Percentiles rank a stretch among this genome's conserved stretches.
These are phyloP conservation scores for Zeugodacus cucurbitae DNA, from an alignment of 1,140 invertebrate genomes.

Conservation along the genomic window DNA sequence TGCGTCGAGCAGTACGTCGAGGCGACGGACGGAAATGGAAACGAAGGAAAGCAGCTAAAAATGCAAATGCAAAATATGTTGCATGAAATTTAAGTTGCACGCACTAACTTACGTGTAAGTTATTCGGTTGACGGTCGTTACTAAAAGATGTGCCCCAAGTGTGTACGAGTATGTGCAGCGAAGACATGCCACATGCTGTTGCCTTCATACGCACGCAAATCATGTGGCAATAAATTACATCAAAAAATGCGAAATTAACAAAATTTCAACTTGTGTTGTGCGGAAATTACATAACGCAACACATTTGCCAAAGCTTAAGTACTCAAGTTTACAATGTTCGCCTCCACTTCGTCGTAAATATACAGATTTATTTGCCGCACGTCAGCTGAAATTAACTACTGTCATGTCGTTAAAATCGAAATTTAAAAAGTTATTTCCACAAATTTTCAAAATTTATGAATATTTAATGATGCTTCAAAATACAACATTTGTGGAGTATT, in stretches of 20 bases:
- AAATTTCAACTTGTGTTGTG: neutral
- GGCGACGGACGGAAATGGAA: neutral
- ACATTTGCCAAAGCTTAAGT: neutral
- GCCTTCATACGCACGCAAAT: neutral
- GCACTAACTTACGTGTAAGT: neutral
- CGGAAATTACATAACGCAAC: neutral
- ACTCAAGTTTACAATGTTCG: neutral
- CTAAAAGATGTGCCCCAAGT: neutral
- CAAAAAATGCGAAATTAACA: slow-evolving; percentile 10
- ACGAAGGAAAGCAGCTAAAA: neutral
- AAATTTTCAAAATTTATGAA: too few relatives aligned
- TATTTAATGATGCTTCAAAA: too few relatives aligned
- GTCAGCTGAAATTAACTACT: neutral
- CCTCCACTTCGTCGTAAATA: neutral
- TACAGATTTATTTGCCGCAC: neutral
- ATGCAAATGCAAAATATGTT: slow-evolving; percentile 22
- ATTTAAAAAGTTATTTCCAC: too few relatives aligned
- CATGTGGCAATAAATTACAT: slow-evolving; percentile 6
- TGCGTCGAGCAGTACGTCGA: neutral
- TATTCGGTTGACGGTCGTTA: neutral
- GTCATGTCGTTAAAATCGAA: too few relatives aligned
- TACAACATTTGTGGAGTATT: too few relatives aligned
- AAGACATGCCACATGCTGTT: neutral
- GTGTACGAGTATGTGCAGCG: neutral
- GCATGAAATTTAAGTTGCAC: slow-evolving; percentile 15